Percentiles rank a stretch among this genome's conserved stretches.
Evolutionary conservation across 1,140 invertebrate species (phyloP).

Genomic region (Polypedilum pembai): DNA sequence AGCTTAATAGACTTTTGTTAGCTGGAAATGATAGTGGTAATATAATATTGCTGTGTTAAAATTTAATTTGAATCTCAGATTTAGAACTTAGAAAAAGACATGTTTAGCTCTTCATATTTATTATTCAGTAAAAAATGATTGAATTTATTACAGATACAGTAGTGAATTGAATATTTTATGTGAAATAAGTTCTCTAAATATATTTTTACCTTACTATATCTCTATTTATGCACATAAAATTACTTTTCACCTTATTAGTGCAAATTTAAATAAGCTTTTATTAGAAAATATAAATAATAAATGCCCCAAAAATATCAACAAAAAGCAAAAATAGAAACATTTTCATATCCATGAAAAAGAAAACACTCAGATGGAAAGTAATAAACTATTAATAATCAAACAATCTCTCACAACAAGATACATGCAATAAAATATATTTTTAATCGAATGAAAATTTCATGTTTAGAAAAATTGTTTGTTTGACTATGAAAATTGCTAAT

Average conservation of each 20-base stretch:
- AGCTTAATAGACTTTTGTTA: conserved; percentile 78
- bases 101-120: too few species aligned
- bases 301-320: not conserved
- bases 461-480: too few species aligned
- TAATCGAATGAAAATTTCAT: not conserved
- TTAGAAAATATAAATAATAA: too few species aligned
- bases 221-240: too few species aligned
- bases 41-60: conserved; percentile 75
- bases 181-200: too few species aligned
- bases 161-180: too few species aligned
- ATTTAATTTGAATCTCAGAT: not conserved
- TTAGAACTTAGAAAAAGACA: too few species aligned
- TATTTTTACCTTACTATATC: too few species aligned
- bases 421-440: not conserved
- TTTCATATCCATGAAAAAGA: conserved; percentile 15
- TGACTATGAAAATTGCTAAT: not conserved
- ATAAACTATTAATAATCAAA: not conserved
- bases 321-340: not conserved
- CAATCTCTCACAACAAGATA: not conserved
- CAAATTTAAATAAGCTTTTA: too few species aligned
- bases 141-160: too few species aligned
- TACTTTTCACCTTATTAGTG: too few species aligned
- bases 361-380: conserved; percentile 2
- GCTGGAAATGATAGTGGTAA: conserved; percentile 85
- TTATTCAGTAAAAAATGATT: too few species aligned